Percentiles rank a stretch among this genome's conserved stretches.
These are phyloP conservation scores for Benthosema pterotum DNA, from an alignment of 2,797 vertebrate species.

Conservation along the genomic window DNA sequence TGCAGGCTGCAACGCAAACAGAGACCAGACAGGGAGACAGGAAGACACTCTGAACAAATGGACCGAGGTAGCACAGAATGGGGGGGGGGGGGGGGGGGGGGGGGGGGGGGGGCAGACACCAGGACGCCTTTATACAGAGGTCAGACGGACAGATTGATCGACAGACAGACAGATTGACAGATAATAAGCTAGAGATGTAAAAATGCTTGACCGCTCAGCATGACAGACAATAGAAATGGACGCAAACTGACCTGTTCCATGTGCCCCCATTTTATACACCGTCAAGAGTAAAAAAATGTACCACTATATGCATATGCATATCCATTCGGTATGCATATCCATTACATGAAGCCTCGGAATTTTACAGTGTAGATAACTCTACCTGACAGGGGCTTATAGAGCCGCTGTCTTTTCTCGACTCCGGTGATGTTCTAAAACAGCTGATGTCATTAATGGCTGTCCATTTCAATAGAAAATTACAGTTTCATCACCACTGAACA, in stretches of 20 bases:
- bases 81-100: too few relatives aligned
- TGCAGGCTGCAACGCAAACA: not conserved
- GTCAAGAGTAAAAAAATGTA: too few relatives aligned
- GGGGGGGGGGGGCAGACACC: slow-evolving; percentile 17
- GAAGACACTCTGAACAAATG: slow-evolving; percentile 49
- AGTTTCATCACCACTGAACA: slow-evolving; percentile 2
- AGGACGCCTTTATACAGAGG: slow-evolving; percentile 1
- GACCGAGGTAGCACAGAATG: slow-evolving; percentile 31
- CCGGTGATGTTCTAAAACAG: slow-evolving; percentile 16
- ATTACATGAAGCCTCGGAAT: too few relatives aligned
- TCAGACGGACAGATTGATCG: not conserved
- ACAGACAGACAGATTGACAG: slow-evolving; percentile 47
- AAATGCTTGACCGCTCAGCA: slow-evolving; percentile 13
- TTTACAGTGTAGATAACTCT: too few relatives aligned
- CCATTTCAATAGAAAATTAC: slow-evolving; percentile 35
- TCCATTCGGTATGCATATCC: too few relatives aligned
- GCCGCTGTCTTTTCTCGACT: too few relatives aligned
- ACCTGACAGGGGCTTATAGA: too few relatives aligned
- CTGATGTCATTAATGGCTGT: slow-evolving; percentile 23
- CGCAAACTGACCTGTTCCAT: too few relatives aligned
- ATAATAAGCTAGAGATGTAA: slow-evolving; percentile 11
- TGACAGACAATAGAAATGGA: too few relatives aligned
- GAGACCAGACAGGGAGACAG: slow-evolving; percentile 18
- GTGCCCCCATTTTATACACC: too few relatives aligned
- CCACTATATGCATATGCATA: too few relatives aligned